A percentile compares a stretch with the other conserved stretches of the same genome.
phyloP scores from a whole-genome alignment of 2,113 vertebrate species.

The Rhynchomys soricoides region DNA sequence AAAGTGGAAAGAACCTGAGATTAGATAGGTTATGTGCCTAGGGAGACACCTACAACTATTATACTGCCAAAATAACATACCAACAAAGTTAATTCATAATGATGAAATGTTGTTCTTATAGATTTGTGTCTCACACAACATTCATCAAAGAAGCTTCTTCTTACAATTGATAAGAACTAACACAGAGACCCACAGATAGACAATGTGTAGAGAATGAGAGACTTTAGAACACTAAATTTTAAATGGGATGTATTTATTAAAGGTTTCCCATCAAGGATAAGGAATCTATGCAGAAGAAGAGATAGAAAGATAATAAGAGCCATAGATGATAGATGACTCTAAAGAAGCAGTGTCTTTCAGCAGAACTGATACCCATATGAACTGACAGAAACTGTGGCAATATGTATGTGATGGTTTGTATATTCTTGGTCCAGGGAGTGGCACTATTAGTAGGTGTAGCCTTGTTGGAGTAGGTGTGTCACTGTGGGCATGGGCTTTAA shows the following conservation, averaged over 20 bases:
- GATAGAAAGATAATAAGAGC: not conserved
- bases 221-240: not conserved
- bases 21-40: not conserved
- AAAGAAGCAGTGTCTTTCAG: not conserved
- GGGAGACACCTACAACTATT: not conserved
- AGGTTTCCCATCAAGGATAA: not conserved
- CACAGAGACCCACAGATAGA: not conserved
- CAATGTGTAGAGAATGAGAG: not conserved
- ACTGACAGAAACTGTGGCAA: not conserved
- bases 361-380: not conserved
- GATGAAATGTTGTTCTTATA: not conserved
- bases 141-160: not conserved
- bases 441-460: no score
- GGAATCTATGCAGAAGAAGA: not conserved
- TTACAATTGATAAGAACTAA: not conserved
- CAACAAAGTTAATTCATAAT: not conserved
- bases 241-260: not conserved
- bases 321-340: not conserved
- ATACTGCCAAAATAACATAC: not conserved
- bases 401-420: not conserved
- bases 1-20: not conserved
- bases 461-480: no score
- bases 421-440: no score
- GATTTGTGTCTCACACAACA: not conserved
- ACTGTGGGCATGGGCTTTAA: no score